Percentiles rank a stretch among this genome's conserved stretches.
Evolutionary conservation across 2,113 vertebrate genomes (phyloP).

Genomic region (Oryzias woworae): DNA sequence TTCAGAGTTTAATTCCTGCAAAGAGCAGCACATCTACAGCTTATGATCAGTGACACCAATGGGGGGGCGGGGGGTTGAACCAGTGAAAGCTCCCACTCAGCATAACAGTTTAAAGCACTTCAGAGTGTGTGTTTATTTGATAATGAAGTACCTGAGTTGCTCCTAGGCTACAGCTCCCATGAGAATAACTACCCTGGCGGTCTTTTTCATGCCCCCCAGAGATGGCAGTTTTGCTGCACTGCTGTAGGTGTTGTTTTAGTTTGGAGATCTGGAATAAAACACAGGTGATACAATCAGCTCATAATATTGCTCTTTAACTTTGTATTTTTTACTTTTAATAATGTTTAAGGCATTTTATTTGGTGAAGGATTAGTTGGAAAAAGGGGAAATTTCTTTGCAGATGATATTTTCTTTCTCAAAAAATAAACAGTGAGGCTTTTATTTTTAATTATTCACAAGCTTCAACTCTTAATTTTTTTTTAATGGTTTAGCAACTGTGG

Average conservation of each 20-base stretch:
- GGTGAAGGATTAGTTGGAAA: neutral
- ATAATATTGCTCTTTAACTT: neutral
- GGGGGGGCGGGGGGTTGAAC: neutral
- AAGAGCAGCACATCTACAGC: neutral
- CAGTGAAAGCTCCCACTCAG: neutral
- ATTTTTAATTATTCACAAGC: conserved; percentile 1
- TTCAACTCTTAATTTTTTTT: neutral
- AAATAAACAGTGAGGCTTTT: conserved; percentile 18
- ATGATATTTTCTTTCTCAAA: conserved; percentile 48
- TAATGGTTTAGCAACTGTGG: conserved; percentile 1
- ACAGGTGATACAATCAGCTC: conserved; percentile 16
- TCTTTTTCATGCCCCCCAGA: conserved; percentile 80
- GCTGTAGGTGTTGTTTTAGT: conserved; percentile 88
- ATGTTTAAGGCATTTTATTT: neutral
- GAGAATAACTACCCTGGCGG: conserved; percentile 67
- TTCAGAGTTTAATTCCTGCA: conserved; percentile 60
- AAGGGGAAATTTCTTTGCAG: conserved; percentile 22
- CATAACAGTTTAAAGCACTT: neutral
- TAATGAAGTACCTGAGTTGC: conserved; percentile 53
- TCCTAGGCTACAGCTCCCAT: conserved; percentile 70
- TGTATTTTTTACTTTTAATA: too few species aligned
- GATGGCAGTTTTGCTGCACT: conserved; percentile 70
- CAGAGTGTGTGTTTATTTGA: conserved; percentile 12
- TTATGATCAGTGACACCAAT: neutral
- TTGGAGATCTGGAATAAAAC: conserved; percentile 78